Evolutionary conservation across 2,888 invertebrate genomes (phyloP), one percentile per base, ranked within the genome.

Genomic region (Poecilus cupreus): DNA sequence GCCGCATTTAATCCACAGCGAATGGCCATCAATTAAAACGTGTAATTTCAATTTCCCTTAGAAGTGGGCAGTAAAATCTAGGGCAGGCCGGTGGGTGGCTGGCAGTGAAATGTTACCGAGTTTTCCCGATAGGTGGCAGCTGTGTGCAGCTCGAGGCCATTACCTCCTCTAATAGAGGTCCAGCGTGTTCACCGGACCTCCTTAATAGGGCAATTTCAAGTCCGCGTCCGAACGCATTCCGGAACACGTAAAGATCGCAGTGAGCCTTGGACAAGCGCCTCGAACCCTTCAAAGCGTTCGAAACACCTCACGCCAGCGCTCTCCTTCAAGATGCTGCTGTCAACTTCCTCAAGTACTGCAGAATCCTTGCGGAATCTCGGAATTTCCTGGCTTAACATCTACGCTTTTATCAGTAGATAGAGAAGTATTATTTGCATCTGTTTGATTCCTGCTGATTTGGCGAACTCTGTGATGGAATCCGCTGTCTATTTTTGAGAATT

Each of bases 81-180:
- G 60, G 60, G 26, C 60, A 32, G 18, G 13, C 11, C 18, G 32
- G 24, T 24, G 32, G 18, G 13, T 6, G 46, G n/a, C 13, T 13
- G 64, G 64, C 64, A 68, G 64, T 68, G 64, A 68, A 68, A 74
- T 51, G 74, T 74, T 74, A 32, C 32, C 51, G 24, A 64, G 37
- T 64, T 32, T 24, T 22, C 10, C 49, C 74, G 46, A 49, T 49
- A 46, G 74, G 74, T 74, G 74, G 74, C 74, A 74, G 74, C 74
- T 74, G 74, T 74, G 74, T 24, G 51, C 72, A 46, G 64, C 64
- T 26, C 32, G 37, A 16, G n/a, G 74, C 24, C 76, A 75, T 76
- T 76, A 76, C 77, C 39, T 64, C 46, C 43, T 64, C 22, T 77
- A 64, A 77, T 64, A 46, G 60, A 51, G 64, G 77, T 77, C 77